phyloP scores from a whole-genome alignment of 2,888 invertebrate genomes.

The Pyrrhosoma nymphula region DNA sequence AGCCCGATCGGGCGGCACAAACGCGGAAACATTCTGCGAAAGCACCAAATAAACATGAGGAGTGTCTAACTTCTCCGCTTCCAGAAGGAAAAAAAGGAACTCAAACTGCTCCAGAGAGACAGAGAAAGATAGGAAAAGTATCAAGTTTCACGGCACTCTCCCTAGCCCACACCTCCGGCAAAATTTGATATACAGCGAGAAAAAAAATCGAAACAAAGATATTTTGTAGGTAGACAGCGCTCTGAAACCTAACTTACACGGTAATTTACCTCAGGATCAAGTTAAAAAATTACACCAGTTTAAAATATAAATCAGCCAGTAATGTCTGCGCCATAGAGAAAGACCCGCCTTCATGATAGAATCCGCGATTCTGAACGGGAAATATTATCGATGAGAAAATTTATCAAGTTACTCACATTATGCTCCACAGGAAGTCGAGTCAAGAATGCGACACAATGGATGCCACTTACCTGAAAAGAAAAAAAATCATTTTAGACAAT shows the following conservation, averaged over 20 bases:
- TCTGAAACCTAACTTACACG: too few relatives aligned
- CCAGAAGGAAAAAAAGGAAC: background rate
- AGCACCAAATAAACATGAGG: background rate
- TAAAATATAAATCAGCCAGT: too few relatives aligned
- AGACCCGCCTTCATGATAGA: too few relatives aligned
- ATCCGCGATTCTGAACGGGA: too few relatives aligned
- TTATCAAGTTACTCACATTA: background rate
- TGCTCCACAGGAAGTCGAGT: background rate
- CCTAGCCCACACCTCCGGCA: background rate
- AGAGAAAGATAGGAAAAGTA: too few relatives aligned
- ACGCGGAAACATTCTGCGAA: background rate
- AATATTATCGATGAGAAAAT: background rate
- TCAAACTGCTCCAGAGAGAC: too few relatives aligned
- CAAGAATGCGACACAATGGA: background rate
- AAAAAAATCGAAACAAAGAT: too few relatives aligned
- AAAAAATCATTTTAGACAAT: background rate
- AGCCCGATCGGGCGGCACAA: background rate
- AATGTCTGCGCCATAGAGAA: too few relatives aligned
- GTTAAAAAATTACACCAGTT: too few relatives aligned
- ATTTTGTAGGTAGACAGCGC: too few relatives aligned
- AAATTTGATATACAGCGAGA: too few relatives aligned
- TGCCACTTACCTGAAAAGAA: background rate
- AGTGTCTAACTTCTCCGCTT: background rate
- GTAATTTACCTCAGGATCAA: too few relatives aligned
- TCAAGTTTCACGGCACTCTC: background rate